Conservation (phyloP, 2,113 vertebrate genomes). For the Atherinomorus stipes region DNA sequence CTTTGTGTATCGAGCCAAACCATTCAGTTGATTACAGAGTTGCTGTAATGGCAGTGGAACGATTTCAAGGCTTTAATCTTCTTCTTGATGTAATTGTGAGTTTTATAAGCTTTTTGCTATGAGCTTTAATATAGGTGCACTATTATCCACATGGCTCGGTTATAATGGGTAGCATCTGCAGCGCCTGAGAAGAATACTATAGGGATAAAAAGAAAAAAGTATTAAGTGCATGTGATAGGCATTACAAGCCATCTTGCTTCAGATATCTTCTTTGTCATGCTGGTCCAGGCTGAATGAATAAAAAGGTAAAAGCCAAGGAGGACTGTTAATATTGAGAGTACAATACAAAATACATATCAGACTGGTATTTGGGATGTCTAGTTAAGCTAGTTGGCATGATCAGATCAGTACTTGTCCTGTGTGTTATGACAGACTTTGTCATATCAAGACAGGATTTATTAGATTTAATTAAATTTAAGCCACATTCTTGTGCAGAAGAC, state of each 20-base stretch:
- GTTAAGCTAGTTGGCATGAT: background rate
- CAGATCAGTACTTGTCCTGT: background rate
- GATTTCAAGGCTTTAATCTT: slow-evolving; percentile 24
- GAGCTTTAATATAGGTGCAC: slow-evolving; percentile 15
- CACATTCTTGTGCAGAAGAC: background rate
- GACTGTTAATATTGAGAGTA: background rate
- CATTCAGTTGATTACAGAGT: slow-evolving; percentile 43
- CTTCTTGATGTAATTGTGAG: slow-evolving; percentile 15
- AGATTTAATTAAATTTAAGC: background rate
- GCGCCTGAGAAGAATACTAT: background rate
- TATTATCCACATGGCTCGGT: background rate
- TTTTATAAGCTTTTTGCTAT: slow-evolving; percentile 10
- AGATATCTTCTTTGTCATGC: slow-evolving; percentile 12
- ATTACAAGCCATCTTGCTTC: background rate
- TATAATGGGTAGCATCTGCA: background rate
- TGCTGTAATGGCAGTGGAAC: slow-evolving; percentile 26
- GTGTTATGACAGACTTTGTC: background rate
- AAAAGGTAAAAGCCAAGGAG: background rate
- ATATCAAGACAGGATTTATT: background rate
- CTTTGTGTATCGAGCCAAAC: slow-evolving; percentile 34
- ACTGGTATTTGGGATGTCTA: background rate
- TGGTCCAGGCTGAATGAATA: background rate
- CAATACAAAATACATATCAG: background rate
- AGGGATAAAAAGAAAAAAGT: background rate
- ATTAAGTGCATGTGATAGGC: background rate